Evolutionary conservation across 1,140 invertebrate species (phyloP).

Genomic region (Plutomurus gul): DNA sequence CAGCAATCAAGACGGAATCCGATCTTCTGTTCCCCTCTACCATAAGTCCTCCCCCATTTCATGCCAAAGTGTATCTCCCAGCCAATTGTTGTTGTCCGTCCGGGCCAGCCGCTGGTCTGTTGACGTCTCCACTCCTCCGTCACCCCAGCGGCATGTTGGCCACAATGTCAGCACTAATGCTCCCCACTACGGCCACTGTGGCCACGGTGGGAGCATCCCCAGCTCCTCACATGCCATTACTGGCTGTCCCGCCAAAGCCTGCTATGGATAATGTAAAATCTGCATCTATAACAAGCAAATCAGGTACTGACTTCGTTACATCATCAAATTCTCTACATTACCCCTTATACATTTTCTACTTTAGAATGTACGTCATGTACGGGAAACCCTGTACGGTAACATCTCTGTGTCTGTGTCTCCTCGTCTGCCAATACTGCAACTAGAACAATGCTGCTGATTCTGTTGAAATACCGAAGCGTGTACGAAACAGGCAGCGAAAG

Average conservation of each 20-base stretch:
- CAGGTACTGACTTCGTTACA: slow-evolving; percentile 37
- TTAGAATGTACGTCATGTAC: no score
- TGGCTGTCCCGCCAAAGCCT: slow-evolving; percentile 45
- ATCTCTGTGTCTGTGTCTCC: no score
- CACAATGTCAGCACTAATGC: slow-evolving; percentile 53
- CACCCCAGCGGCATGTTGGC: slow-evolving; percentile 52
- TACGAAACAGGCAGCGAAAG: no score
- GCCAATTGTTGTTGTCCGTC: slow-evolving; percentile 53
- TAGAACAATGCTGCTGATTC: no score
- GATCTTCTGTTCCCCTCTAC: slow-evolving; percentile 51
- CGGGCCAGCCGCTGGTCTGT: slow-evolving; percentile 51
- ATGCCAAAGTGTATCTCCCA: slow-evolving; percentile 55
- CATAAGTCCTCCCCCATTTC: slow-evolving; percentile 50
- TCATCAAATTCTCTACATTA: neutral
- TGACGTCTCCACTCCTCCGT: slow-evolving; percentile 52
- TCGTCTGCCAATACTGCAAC: no score
- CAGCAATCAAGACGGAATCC: slow-evolving; percentile 53
- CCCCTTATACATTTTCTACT: neutral
- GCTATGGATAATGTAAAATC: slow-evolving; percentile 34
- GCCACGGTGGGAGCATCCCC: slow-evolving; percentile 41
- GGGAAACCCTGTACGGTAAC: no score
- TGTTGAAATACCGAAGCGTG: no score
- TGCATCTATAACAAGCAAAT: slow-evolving; percentile 43
- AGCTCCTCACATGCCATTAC: slow-evolving; percentile 45
- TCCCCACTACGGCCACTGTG: slow-evolving; percentile 51